phyloP scores from a whole-genome alignment of 2,888 invertebrate species.

The Brachyptera putata region DNA sequence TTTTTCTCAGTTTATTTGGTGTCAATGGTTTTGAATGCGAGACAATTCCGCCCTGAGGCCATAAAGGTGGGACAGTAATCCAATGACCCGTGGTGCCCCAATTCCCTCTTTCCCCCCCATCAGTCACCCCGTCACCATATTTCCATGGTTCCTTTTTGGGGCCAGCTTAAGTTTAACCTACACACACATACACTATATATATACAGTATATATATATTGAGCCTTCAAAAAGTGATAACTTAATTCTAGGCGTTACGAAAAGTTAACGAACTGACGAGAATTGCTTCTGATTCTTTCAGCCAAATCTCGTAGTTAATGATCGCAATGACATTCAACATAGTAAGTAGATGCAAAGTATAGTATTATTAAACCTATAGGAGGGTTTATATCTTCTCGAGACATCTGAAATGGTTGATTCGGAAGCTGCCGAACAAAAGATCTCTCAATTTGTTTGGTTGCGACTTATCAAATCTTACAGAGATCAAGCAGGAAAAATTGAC shows the following conservation, averaged over 20 bases:
- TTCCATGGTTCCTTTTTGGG: constrained; percentile 8
- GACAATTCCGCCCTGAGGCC: no score
- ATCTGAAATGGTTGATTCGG: constrained; percentile 17
- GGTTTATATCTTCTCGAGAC: constrained; percentile 11
- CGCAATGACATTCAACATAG: constrained; percentile 24
- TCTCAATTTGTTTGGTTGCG: constrained; percentile 16
- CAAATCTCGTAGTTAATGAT: constrained; percentile 17
- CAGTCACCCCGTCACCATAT: no score
- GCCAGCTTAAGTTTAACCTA: not conserved
- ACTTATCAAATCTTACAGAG: not conserved
- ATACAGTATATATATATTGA: no score
- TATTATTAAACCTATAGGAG: no score
- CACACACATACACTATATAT: no score
- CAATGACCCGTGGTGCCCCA: constrained; percentile 4
- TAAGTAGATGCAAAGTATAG: constrained; percentile 26
- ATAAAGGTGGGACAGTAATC: no score
- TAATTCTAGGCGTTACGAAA: constrained; percentile 14
- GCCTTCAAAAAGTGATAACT: not conserved
- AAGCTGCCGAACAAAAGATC: constrained; percentile 21
- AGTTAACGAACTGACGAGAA: not conserved
- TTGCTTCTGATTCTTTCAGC: constrained; percentile 6
- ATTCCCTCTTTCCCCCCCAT: no score
- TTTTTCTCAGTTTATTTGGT: not conserved
- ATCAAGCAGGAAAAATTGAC: not conserved
- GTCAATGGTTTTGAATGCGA: not conserved